Percentiles rank a stretch among this genome's conserved stretches.
These are phyloP conservation scores for Montipora capitata DNA, from an alignment of 92 coral and sea anemone species.

Conservation along the genomic window DNA sequence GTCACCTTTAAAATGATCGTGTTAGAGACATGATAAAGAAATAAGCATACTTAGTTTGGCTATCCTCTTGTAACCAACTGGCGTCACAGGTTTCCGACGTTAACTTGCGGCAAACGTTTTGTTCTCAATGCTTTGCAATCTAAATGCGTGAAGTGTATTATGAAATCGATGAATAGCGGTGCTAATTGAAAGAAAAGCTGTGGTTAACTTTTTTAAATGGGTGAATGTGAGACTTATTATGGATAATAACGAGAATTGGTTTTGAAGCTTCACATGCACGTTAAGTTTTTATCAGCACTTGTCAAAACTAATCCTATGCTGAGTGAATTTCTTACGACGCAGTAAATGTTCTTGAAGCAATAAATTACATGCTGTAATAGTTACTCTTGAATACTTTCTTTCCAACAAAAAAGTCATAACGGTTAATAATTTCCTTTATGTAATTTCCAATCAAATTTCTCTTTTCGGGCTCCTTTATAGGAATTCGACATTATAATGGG, in stretches of 20 bases:
- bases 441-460: constrained; percentile 22
- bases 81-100: constrained; percentile 39
- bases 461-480: neutral
- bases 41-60: neutral
- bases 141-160: constrained; percentile 2
- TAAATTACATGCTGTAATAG: neutral
- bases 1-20: constrained; percentile 4
- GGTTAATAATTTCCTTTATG: constrained; percentile 31
- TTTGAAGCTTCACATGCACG: constrained; percentile 6
- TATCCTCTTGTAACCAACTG: constrained; percentile 35
- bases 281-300: constrained; percentile 6
- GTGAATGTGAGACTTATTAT: constrained; percentile 15
- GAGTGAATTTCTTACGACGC: too few relatives aligned
- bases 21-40: neutral
- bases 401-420: constrained; percentile 33
- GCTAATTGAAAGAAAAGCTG: constrained; percentile 53
- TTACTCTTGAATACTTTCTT: neutral
- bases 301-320: neutral
- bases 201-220: constrained; percentile 17
- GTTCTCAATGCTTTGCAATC: constrained; percentile 34
- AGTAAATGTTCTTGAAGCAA: neutral
- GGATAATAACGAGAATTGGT: constrained; percentile 12
- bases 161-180: constrained; percentile 43
- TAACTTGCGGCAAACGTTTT: constrained; percentile 32
- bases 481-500: neutral